Evolutionary conservation across 2,113 vertebrate genomes (phyloP).

Genomic region (Semnornis frantzii): DNA sequence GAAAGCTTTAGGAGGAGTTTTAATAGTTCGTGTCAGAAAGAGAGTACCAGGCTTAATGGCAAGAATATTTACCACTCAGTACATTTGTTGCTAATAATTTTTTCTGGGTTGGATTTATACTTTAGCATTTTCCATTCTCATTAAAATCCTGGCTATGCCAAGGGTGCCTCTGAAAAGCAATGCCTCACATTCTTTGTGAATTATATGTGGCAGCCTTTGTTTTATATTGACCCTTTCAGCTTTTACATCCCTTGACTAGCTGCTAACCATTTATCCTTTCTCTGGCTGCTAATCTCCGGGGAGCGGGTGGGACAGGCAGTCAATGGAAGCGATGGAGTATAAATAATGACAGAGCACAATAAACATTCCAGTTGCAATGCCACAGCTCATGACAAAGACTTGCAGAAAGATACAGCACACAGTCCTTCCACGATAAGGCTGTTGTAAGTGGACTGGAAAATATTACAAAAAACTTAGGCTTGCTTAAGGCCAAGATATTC

Average conservation of each 20-base stretch:
- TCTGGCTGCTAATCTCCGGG: background rate
- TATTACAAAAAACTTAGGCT: background rate
- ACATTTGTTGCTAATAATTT: background rate
- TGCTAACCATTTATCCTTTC: background rate
- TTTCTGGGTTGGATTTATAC: background rate
- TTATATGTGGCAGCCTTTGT: background rate
- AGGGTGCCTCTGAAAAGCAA: background rate
- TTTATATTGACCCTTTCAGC: constrained; percentile 15
- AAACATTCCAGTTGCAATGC: background rate
- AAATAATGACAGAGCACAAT: background rate
- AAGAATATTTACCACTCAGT: constrained; percentile 34
- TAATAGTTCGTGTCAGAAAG: background rate
- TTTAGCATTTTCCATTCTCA: constrained; percentile 29
- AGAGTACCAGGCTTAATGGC: background rate
- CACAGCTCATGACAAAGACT: background rate
- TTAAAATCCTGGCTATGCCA: background rate
- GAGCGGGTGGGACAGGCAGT: constrained; percentile 4
- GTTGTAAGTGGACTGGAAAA: background rate
- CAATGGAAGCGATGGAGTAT: background rate
- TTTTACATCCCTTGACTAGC: background rate
- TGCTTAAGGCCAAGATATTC: background rate
- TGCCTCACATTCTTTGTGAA: constrained; percentile 7
- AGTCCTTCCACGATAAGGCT: background rate
- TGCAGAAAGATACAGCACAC: background rate
- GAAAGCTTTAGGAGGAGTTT: background rate